Evolutionary conservation across 92 coral and sea anemone species (phyloP).

Genomic region (Umimayanthus chanpuru): DNA sequence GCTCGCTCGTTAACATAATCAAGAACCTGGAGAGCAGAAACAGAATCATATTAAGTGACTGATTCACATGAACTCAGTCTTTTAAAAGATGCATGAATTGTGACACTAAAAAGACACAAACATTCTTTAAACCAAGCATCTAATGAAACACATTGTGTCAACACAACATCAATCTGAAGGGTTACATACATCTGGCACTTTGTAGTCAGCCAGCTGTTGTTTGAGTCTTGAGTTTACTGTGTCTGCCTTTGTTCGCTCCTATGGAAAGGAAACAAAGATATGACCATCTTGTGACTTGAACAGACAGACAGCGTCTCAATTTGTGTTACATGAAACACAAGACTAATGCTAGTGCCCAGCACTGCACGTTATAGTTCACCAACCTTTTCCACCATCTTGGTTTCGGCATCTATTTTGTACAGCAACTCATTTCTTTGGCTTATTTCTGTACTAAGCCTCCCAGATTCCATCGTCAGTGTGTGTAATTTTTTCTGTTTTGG

Average conservation of each 20-base stretch:
- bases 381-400: conserved; percentile 94
- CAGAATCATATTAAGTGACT: background rate
- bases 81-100: too few relatives aligned
- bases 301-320: too few relatives aligned
- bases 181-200: conserved; percentile 92
- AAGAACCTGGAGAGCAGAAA: conserved; percentile 68
- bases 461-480: conserved; percentile 94
- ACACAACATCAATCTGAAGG: background rate
- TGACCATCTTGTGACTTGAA: background rate
- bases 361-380: background rate
- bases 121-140: too few relatives aligned
- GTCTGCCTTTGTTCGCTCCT: conserved; percentile 92
- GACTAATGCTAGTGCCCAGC: background rate
- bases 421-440: conserved; percentile 87
- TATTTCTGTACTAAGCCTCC: conserved; percentile 83
- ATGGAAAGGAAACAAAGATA: background rate
- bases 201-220: conserved; percentile 91
- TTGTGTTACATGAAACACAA: too few relatives aligned
- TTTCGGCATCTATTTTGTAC: conserved; percentile 91
- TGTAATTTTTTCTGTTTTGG: conserved; percentile 84
- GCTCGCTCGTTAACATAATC: conserved; percentile 98
- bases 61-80: background rate
- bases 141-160: background rate
- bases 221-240: conserved; percentile 82
- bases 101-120: too few relatives aligned